These are phyloP conservation scores for Atta texana DNA, from an alignment of 1,140 invertebrate genomes.

Conservation along the genomic window DNA sequence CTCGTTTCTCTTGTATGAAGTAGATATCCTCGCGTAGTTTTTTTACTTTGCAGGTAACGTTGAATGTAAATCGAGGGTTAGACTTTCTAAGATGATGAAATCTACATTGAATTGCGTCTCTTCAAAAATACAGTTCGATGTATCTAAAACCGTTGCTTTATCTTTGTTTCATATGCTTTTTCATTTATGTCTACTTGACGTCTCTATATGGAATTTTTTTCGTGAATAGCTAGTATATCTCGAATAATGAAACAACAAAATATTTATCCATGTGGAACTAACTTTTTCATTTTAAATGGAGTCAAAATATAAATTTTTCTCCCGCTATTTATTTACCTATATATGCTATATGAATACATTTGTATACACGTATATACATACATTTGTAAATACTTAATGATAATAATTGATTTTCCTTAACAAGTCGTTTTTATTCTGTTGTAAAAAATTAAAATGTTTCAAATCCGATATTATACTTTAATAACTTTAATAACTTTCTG, in stretches of 20 bases:
- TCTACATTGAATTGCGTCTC: neutral
- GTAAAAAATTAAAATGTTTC: neutral
- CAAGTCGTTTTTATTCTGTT: neutral
- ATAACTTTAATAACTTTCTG: neutral
- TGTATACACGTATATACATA: neutral
- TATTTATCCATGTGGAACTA: neutral
- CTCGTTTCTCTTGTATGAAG: neutral
- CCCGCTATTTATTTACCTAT: too few relatives aligned
- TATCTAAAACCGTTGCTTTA: conserved; percentile 9
- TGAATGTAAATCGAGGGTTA: neutral
- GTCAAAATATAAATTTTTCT: neutral
- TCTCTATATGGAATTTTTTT: neutral
- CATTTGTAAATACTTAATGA: neutral
- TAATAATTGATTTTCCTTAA: neutral
- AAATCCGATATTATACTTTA: conserved; percentile 17
- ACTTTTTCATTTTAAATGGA: too few relatives aligned
- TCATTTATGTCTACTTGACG: neutral
- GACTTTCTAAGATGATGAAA: neutral
- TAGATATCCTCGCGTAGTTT: neutral
- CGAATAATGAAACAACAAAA: conserved; percentile 20
- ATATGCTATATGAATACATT: too few relatives aligned
- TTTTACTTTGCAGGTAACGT: neutral
- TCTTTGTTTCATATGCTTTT: conserved; percentile 6
- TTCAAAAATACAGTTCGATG: conserved; percentile 1
- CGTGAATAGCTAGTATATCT: conserved; percentile 33